Evolutionary conservation across 2,888 invertebrate genomes (phyloP).

Genomic region (Mongoloraphidia duomilia): DNA sequence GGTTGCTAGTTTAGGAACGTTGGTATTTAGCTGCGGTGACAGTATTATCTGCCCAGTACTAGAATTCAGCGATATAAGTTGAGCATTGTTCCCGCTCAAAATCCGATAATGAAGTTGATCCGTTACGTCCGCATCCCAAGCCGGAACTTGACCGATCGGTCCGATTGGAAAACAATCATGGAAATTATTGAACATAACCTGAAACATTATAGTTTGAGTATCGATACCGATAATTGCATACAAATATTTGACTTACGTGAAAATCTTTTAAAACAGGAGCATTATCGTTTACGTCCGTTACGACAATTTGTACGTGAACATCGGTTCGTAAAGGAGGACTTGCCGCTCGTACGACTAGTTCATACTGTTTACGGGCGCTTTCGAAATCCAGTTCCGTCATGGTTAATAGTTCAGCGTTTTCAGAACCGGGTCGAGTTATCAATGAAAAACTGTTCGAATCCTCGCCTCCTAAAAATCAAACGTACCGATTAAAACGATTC

Average conservation of each 20-base stretch:
- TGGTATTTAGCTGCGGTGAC: slow-evolving; percentile 87
- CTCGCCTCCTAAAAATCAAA: slow-evolving; percentile 48
- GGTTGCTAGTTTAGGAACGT: slow-evolving; percentile 83
- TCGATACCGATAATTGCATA: background rate
- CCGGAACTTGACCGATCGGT: slow-evolving; percentile 82
- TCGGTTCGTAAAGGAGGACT: slow-evolving; percentile 82
- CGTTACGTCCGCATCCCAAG: slow-evolving; percentile 87
- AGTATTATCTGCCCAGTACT: slow-evolving; percentile 72
- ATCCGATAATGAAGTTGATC: slow-evolving; percentile 74
- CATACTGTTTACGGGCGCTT: slow-evolving; percentile 79
- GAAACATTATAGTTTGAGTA: slow-evolving; percentile 23
- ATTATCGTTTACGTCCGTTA: slow-evolving; percentile 92
- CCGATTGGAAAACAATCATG: slow-evolving; percentile 87
- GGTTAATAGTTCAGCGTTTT: slow-evolving; percentile 76
- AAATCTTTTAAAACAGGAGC: slow-evolving; percentile 86
- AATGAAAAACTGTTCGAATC: slow-evolving; percentile 77
- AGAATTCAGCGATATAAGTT: slow-evolving; percentile 69
- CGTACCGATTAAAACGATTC: background rate
- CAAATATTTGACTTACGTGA: slow-evolving; percentile 19
- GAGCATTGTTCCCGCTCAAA: slow-evolving; percentile 84
- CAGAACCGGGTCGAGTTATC: slow-evolving; percentile 65
- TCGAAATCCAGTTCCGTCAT: slow-evolving; percentile 92
- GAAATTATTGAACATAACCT: slow-evolving; percentile 90
- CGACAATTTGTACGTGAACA: slow-evolving; percentile 73
- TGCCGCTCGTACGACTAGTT: slow-evolving; percentile 76